These are phyloP conservation scores for Poliocrania exsul DNA, from an alignment of 2,797 vertebrate species.

Conservation along the genomic window DNA sequence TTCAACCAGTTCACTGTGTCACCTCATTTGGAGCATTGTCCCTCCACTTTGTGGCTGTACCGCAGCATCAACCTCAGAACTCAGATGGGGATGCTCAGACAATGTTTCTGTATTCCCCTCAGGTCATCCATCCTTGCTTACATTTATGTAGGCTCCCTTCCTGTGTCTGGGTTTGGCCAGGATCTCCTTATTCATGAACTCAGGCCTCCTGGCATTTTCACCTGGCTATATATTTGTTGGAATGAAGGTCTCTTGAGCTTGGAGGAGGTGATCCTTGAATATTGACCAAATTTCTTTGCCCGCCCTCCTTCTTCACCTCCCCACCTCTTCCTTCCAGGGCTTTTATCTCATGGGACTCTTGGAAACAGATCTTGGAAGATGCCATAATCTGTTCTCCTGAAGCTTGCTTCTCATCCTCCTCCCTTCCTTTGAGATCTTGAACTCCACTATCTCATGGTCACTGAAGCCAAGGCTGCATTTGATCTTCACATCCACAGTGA, in stretches of 20 bases:
- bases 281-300: background rate
- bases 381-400: background rate
- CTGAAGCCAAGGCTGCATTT: background rate
- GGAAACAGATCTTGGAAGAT: background rate
- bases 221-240: background rate
- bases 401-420: background rate
- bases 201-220: background rate
- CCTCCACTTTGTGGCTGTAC: background rate
- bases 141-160: background rate
- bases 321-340: background rate
- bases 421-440: background rate
- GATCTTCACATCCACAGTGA: background rate
- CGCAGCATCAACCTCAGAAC: background rate
- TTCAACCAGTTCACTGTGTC: background rate
- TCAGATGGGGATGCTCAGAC: background rate
- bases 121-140: background rate
- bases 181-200: background rate
- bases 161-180: background rate
- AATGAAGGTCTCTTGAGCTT: background rate
- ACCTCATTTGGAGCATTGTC: background rate
- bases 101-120: accelerated
- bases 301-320: background rate
- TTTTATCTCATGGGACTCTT: background rate
- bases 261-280: background rate
- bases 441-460: background rate